Evolutionary conservation across 2,797 vertebrate species (phyloP), one percentile per base, ranked within the genome.

Genomic region (Amblyopsis hoosieri): DNA sequence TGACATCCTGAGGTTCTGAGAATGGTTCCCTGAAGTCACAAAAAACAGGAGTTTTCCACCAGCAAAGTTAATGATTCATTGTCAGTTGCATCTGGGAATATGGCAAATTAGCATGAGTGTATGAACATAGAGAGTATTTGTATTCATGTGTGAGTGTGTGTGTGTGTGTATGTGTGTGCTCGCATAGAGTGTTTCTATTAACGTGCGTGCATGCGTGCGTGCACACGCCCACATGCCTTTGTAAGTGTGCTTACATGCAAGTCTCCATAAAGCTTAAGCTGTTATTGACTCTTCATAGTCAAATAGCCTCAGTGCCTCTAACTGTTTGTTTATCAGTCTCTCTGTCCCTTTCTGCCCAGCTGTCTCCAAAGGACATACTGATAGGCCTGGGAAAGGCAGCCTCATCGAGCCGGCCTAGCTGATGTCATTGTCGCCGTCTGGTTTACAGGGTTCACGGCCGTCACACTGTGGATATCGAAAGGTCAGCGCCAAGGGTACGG

Each of bases 141-240:
- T 59, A 60, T 12, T 23, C 58, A 19, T 60, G 49, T 52, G 65
- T 51, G 23, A 45, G 47, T 42, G 31, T 1, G 5, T 14, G 47
- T 23, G 54, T 58, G 5, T 14, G 47, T 23, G 54, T 58, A 47
- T 61, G 23, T 62, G 15, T 60, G 55, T 61, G 33, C 13, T 62
- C 45, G 19, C 52, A 23, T 23, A 3, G 19, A 33, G 17, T 23
- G 14, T 63, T 29, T 53, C 33, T 56, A 71, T 57, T 81, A 72
- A 12, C 58, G 62, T 59, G 62, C 72, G 58, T 65, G 72, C 52
- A 45, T 57, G 65, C 76, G 74, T 71, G 69, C 67, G 68, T 78
- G 67, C 57, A 62, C 45, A 31, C 19, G 45, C 47, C 7, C 33
- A 8, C 33, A 37, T 37, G 33, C 33, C 33, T 37, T 8, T 37